Base-by-base conservation (phyloP, 2,888 invertebrate genomes). In the Troglohyphantes excavatus region DNA sequence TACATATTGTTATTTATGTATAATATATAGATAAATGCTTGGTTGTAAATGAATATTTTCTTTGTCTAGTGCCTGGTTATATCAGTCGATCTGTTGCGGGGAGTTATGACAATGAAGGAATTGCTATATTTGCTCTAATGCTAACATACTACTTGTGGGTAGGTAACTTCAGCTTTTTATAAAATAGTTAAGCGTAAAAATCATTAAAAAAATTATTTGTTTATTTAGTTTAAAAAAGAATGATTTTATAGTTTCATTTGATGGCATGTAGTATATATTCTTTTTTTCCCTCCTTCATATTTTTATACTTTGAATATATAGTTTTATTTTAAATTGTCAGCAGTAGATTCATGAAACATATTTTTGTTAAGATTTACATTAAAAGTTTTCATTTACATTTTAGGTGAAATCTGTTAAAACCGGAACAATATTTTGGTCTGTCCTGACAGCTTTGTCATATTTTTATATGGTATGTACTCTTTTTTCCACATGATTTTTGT, bases 81-180 rank as follows among this genome's bases (percentile, higher is more conserved):
- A 99, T 99, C 92, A 99, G 98, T 93, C 95, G 99, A 90, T 99
- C 99, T 0, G 99, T 99, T 17, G 99, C 99, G 43, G 99, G 99
- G 29, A 99, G 99, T 93, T 99, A 99, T 93, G 99, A 99, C 93
- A 99, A 99, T 94, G 99, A 99, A 94, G 99, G 99, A 91, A 99
- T 99, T 93, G 99, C 99, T 79, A 99, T 99, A 92, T 99, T 99
- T 95, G 99, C 99, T 1, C 95, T 99, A 79, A 99, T 99, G 94
- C 97, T 99, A 93, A 99, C 99, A 0, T 99, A 99, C 93, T 99
- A 96, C 93, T 94, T 99, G 73, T 99, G 99, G 99, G 96, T 99
- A 92, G 92, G 93, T 93, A 21, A 27, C 27, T 43, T 3, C 3
- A 43, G 29, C 3, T 46, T 63, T 65, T 26, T 65, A 13, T 23